These are phyloP conservation scores for Antheraea yamamai DNA, from an alignment of 2,888 invertebrate genomes.

Conservation along the genomic window DNA sequence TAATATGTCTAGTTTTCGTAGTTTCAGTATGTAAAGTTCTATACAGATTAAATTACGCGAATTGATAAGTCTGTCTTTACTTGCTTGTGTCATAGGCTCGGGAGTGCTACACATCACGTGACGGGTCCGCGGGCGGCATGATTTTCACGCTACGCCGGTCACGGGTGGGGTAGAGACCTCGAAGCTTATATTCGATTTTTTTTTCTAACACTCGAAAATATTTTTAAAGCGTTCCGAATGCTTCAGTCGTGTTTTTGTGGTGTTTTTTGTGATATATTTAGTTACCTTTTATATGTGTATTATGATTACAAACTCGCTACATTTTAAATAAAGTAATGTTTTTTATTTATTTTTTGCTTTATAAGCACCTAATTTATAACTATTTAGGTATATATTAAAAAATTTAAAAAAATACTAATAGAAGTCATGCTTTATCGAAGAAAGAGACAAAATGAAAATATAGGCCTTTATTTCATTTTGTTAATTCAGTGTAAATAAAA, in stretches of 20 bases:
- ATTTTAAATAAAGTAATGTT: background rate
- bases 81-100: constrained; percentile 8
- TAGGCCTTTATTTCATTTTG: too few relatives aligned
- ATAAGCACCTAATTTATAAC: background rate
- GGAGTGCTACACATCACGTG: constrained; percentile 13
- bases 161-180: constrained; percentile 22
- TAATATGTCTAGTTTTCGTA: background rate
- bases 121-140: constrained; percentile 14
- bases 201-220: constrained; percentile 38
- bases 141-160: constrained; percentile 22
- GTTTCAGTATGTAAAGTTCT: background rate
- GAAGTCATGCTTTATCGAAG: too few relatives aligned
- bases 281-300: background rate
- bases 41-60: background rate
- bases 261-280: background rate
- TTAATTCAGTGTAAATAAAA: too few relatives aligned
- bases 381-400: background rate
- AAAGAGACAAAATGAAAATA: too few relatives aligned
- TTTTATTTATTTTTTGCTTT: background rate
- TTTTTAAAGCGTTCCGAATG: constrained; percentile 26
- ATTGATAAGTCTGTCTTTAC: background rate
- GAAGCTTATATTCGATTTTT: constrained; percentile 35
- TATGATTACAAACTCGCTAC: background rate
- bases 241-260: background rate
- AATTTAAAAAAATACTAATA: too few relatives aligned